A percentile compares a stretch with the other conserved stretches of the same genome.
Evolutionary conservation across 2,888 invertebrate genomes (phyloP).

Genomic region (Scotopteryx bipunctaria): DNA sequence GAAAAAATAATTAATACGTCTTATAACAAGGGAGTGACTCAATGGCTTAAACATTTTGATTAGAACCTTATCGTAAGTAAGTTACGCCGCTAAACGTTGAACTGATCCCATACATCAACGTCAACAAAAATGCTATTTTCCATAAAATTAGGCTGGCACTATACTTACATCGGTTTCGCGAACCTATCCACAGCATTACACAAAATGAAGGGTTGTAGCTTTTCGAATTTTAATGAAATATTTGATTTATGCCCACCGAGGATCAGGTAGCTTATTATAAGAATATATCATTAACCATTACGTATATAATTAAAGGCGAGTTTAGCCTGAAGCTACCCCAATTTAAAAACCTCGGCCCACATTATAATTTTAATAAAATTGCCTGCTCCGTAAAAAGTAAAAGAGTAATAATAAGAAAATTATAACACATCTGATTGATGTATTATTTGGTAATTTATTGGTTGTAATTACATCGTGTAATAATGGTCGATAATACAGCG

Average conservation of each 20-base stretch:
- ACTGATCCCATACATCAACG: constrained; percentile 56
- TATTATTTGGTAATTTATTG: constrained; percentile 83
- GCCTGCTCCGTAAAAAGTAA: constrained; percentile 69
- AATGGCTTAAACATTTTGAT: constrained; percentile 7
- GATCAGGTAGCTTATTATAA: constrained; percentile 83
- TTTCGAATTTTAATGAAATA: constrained; percentile 81
- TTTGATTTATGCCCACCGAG: constrained; percentile 80
- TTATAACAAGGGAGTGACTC: background rate
- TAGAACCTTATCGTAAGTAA: constrained; percentile 2
- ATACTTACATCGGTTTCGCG: constrained; percentile 62
- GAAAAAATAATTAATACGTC: too few species aligned
- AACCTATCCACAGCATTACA: constrained; percentile 46
- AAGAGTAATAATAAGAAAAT: constrained; percentile 73
- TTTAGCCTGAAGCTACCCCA: constrained; percentile 79
- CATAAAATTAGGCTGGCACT: constrained; percentile 57
- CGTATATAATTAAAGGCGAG: constrained; percentile 80
- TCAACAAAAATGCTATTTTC: constrained; percentile 64
- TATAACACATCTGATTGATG: constrained; percentile 84
- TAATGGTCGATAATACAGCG: constrained; percentile 76
- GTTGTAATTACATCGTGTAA: constrained; percentile 82
- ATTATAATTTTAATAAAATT: constrained; percentile 83
- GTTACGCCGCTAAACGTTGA: constrained; percentile 24
- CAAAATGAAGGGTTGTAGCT: constrained; percentile 77
- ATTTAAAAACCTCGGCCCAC: constrained; percentile 68
- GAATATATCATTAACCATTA: constrained; percentile 83